Evolutionary conservation across 2,797 vertebrate genomes (phyloP), one percentile per base, ranked within the genome.

Genomic region (Pangasius larnaudii): DNA sequence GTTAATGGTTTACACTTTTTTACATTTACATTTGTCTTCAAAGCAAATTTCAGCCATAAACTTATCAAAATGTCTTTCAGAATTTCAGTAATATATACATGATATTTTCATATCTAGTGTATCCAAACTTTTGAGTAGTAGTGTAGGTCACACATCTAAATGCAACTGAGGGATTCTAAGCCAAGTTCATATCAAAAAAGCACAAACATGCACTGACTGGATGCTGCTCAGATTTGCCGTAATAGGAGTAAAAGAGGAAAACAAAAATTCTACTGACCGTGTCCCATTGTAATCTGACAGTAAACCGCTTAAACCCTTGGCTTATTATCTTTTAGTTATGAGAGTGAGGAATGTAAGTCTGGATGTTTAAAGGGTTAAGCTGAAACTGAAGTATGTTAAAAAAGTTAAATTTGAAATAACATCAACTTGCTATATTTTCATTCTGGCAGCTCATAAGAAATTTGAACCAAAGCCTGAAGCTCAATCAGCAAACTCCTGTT

Each of bases 261-360:
- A 65, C 13, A 0, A 71, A 39, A 42, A 42, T 69, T 69, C 33
- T 27, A 36, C 18, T 72, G 69, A 39, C 4, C 0, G 2, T 49
- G 42, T 13, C 42, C 13, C 6, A 75, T n/a, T 75, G 24, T 33
- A 79, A 33, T 22, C 19, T 80, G 78, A 80, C 4, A 39, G 18
- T 6, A 59, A 58, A 80, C 56, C 6, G 11, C 36, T 42, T 77
- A 53, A 53, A 78, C 6, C 0, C 24, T 42, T 61, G 79, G 78
- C 11, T 59, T 61, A 53, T 75, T 75, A 77, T 51, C 11, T 77
- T 53, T 78, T 78, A 53, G 49, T 53, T 53, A 81, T 81, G 36
- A 39, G 33, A 59, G 53, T 81, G 11, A 39, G 56, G 33, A 39
- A 81, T 81, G 56, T 39, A 24, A 39, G 19, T 58, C 33, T 80